Evolutionary conservation across 2,888 invertebrate species (phyloP), one percentile per base, ranked within the genome.

Genomic region (Choristoneura rosaceana): DNA sequence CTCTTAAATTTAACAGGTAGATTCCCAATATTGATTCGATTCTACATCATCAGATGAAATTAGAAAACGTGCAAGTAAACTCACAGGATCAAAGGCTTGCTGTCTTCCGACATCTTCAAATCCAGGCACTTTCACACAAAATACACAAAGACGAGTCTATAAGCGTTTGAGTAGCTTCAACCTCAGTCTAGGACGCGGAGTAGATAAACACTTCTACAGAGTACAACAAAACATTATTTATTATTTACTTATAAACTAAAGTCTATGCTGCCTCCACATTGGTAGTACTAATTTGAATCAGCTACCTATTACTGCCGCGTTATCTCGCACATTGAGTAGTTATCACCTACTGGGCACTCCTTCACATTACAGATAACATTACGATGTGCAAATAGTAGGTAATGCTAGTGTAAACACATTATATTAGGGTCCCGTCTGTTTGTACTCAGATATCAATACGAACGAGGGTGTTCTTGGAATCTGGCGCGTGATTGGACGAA

Each of bases 1-100:
- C 25, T 25, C 25, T 25, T 25, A 25, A 25, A 25, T 25, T 25
- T 25, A 25, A 25, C 1, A 25, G 1, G 25, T 1, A 25, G 25
- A n/a, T 14, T 47, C 7, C 5, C 38, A 38, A 7, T 38, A 7
- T 38, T 38, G 4, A 4, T 38, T 38, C 38, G 38, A 38, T 38
- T 38, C 38, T 38, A 25, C 25, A 25, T 25, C 25, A 25, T 25
- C 2, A 25, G 25, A 25, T 25, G 12, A 43, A 3, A 12, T 43
- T 12, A 43, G 12, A 43, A 43, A 43, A 43, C 10, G 15, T 50
- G 15, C 14, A 58, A 25, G 63, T 34, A 71, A 68, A 91, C 92
- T 92, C 80, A 92, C 92, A 85, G 80, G 55, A 92, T 70, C 62
- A 92, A 78, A 2, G 92, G 91, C 64, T 88, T 88, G 55, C 77